Evolutionary conservation across 1,140 invertebrate species (phyloP).

Genomic region (Trichonephila inaurata): DNA sequence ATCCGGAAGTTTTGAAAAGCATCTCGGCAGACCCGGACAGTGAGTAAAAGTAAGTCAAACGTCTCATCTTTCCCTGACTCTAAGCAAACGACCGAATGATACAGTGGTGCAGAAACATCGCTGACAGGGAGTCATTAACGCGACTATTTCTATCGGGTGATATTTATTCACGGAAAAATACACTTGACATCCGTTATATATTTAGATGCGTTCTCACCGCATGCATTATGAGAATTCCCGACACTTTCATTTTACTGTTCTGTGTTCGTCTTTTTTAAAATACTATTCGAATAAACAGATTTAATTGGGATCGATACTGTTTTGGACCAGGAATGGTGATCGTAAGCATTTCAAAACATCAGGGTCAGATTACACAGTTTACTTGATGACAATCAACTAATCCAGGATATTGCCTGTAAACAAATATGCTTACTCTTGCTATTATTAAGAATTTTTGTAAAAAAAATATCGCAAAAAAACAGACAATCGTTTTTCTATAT

Average conservation of each 20-base stretch:
- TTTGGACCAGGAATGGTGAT: neutral
- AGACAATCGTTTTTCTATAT: too few relatives aligned
- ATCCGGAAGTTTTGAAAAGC: neutral
- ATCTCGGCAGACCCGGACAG: neutral
- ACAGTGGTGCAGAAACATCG: neutral
- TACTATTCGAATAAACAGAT: neutral
- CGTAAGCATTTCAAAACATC: neutral
- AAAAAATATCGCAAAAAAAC: too few relatives aligned
- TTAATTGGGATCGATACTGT: neutral
- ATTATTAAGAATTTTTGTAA: too few relatives aligned
- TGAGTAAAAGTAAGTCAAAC: conserved; percentile 38
- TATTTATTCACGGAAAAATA: conserved; percentile 33
- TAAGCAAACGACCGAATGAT: conserved; percentile 19
- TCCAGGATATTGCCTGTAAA: too few relatives aligned
- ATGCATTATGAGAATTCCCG: neutral
- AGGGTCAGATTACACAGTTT: neutral
- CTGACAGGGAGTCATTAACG: conserved; percentile 12
- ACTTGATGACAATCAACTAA: too few relatives aligned
- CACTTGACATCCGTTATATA: conserved; percentile 11
- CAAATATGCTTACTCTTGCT: too few relatives aligned
- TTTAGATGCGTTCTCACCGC: neutral
- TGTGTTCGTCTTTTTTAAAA: neutral
- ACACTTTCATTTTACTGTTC: neutral
- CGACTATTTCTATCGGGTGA: neutral
- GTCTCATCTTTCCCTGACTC: neutral